Base-by-base conservation (phyloP, 2,888 invertebrate genomes). In the Parnassius glacialis region DNA sequence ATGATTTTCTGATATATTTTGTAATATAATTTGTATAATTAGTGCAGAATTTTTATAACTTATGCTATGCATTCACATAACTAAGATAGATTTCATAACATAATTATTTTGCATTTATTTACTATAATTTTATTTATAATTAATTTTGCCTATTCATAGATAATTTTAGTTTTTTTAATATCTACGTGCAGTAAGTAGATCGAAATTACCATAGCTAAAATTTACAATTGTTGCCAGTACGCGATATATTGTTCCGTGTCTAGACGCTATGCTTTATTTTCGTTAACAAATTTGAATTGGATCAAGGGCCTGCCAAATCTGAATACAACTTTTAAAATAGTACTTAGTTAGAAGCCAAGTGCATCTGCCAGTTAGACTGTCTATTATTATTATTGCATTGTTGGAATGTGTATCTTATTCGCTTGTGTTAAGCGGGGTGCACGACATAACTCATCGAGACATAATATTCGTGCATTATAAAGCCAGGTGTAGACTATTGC, bases 301-400 rank as follows among this genome's bases (percentile, higher is more conserved):
- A 82, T 88, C 90, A 89, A 89, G 89, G 89, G 85, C 83, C 74
- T 71, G 76, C 74, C 74, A 72, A 79, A 83, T 74, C 74, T 69
- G 73, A 69, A 76, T 77, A 74, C 70, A 79, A 75, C 75, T 74
- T 76, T 83, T 85, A 86, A 83, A 85, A 83, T 83, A 83, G 84
- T 79, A 81, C 79, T 83, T 76, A 75, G 83, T 84, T 78, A 81
- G 79, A 75, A 81, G 90, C 88, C 89, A 90, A 88, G 75, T 80
- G 72, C 77, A 75, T 78, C 75, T 88, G 89, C 84, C 89, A 88
- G 85, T 78, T 71, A 75, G 70, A 74, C 70, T 74, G 74, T 71
- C 84, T 87, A 89, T 89, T 87, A 84, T 89, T 89, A 77, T 71
- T 74, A 73, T 70, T 66, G 68, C 71, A 69, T 69, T 69, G 70